phyloP scores from a whole-genome alignment of 2,797 vertebrate genomes.

The Brotula barbata region DNA sequence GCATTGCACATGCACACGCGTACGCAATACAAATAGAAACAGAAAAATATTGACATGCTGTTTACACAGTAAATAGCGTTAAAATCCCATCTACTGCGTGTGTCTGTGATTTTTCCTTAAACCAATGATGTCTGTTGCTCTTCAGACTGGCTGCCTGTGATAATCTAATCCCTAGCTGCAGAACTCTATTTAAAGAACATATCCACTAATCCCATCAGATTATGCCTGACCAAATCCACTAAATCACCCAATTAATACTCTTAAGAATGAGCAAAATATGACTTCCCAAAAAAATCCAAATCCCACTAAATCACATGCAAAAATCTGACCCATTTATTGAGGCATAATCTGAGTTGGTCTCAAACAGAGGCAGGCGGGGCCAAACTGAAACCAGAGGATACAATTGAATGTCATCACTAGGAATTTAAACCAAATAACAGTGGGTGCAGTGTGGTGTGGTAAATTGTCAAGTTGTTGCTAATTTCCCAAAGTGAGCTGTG shows the following conservation, averaged over 20 bases:
- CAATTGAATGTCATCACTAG: not conserved
- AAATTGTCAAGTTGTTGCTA: too few species aligned
- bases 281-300: slow-evolving; percentile 29
- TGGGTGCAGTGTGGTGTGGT: too few species aligned
- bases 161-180: slow-evolving; percentile 67
- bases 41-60: too few species aligned
- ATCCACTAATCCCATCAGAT: slow-evolving; percentile 72
- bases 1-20: too few species aligned
- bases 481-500: too few species aligned
- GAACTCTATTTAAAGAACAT: slow-evolving; percentile 73
- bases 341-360: slow-evolving; percentile 35
- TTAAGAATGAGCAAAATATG: slow-evolving; percentile 44
- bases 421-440: too few species aligned
- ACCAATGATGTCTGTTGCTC: slow-evolving; percentile 50
- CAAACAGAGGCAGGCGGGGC: slow-evolving; percentile 13
- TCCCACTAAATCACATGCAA: slow-evolving; percentile 7
- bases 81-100: not conserved
- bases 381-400: not conserved
- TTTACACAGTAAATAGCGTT: too few species aligned
- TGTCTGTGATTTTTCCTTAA: not conserved
- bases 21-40: too few species aligned
- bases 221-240: slow-evolving; percentile 63
- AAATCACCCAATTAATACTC: slow-evolving; percentile 68
- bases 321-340: slow-evolving; percentile 33
- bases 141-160: slow-evolving; percentile 48